These are phyloP conservation scores for Kryptopterus vitreolus DNA, from an alignment of 2,797 vertebrate species.

Conservation along the genomic window DNA sequence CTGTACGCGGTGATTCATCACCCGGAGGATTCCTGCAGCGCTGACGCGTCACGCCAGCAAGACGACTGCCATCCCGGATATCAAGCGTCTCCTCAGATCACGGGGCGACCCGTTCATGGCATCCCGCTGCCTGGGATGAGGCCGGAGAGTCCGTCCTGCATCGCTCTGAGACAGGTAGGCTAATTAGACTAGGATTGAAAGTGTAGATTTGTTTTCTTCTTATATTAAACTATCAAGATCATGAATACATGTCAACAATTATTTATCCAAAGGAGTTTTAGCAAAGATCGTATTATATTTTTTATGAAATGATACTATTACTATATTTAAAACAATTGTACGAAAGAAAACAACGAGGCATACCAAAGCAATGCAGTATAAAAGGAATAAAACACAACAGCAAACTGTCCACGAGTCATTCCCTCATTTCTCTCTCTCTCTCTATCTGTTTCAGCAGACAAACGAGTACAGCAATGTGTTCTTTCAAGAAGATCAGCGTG, in stretches of 20 bases:
- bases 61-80: conserved; percentile 63
- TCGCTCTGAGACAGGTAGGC: conserved; percentile 73
- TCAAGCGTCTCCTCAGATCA: conserved; percentile 57
- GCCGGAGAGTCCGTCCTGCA: conserved; percentile 66
- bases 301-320: too few relatives aligned
- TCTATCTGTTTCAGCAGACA: conserved; percentile 2
- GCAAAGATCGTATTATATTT: too few relatives aligned
- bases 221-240: too few relatives aligned
- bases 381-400: too few relatives aligned
- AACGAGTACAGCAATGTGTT: conserved; percentile 49
- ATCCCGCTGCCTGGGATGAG: conserved; percentile 59
- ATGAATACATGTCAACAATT: too few relatives aligned
- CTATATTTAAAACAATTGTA: too few relatives aligned
- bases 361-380: too few relatives aligned
- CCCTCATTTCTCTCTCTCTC: neutral
- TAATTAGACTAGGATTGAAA: too few relatives aligned
- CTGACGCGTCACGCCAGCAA: conserved; percentile 65
- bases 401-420: too few relatives aligned
- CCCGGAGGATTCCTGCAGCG: conserved; percentile 66
- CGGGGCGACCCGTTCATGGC: conserved; percentile 58
- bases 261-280: too few relatives aligned
- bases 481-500: conserved; percentile 22
- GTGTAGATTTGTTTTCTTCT: too few relatives aligned
- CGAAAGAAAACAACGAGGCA: too few relatives aligned
- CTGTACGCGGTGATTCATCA: conserved; percentile 76